These are phyloP conservation scores for Calliscelio sp. DNA, from an alignment of 2,888 invertebrate species.

Conservation along the genomic window DNA sequence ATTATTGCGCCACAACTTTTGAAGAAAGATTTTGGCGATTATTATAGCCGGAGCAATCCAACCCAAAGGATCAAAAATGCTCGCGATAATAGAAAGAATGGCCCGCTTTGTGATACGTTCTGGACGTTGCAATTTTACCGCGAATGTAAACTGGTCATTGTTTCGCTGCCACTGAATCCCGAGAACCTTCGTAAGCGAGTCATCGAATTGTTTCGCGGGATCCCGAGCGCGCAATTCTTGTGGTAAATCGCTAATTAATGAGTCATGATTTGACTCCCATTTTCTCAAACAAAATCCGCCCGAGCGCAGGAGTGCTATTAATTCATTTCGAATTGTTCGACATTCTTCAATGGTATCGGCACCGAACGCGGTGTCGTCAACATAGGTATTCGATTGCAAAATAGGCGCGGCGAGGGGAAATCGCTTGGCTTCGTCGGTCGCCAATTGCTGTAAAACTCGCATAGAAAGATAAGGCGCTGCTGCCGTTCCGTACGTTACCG, in stretches of 20 bases:
- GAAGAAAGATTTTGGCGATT: slow-evolving; percentile 20
- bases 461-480: background rate
- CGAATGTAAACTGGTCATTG: background rate
- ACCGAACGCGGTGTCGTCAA: slow-evolving; percentile 3
- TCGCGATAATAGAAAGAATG: slow-evolving; percentile 2
- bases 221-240: background rate
- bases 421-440: background rate
- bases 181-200: background rate
- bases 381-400: background rate
- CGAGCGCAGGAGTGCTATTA: background rate
- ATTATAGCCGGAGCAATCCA: background rate
- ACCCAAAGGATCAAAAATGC: slow-evolving; percentile 8
- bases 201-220: background rate
- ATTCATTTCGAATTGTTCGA: background rate
- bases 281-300: slow-evolving; percentile 16
- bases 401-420: background rate
- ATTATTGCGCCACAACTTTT: slow-evolving; percentile 9
- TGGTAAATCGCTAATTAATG: background rate
- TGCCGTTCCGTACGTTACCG: background rate
- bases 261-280: slow-evolving; percentile 5
- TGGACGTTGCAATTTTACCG: background rate
- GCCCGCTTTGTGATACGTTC: background rate
- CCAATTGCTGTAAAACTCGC: background rate
- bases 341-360: background rate
- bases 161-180: slow-evolving; percentile 3